Evolutionary conservation across 2,797 vertebrate species (phyloP).

Genomic region (Acanthiza pusilla): DNA sequence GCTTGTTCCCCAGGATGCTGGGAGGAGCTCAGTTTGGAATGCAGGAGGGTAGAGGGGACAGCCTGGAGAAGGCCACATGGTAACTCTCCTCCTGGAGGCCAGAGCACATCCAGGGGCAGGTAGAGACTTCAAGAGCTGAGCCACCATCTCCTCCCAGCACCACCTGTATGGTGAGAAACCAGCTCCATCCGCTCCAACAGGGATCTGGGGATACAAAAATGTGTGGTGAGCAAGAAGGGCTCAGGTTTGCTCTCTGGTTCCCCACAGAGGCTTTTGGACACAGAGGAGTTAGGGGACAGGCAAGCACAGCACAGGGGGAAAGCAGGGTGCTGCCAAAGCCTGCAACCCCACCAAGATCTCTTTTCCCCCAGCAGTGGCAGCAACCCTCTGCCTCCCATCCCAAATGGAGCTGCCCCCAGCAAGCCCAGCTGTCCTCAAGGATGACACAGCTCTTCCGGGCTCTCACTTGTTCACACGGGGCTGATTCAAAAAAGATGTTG

Average conservation of each 20-base stretch:
- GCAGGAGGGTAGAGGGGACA: background rate
- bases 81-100: background rate
- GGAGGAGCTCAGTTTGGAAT: background rate
- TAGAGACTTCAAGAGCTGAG: background rate
- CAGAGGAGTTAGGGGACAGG: background rate
- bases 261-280: background rate
- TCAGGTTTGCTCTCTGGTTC: background rate
- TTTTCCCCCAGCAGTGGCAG: background rate
- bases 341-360: background rate
- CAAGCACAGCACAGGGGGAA: background rate
- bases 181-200: background rate
- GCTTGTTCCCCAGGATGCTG: background rate
- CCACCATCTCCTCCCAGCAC: background rate
- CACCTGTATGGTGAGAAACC: background rate
- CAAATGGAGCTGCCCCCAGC: background rate
- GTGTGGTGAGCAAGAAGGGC: background rate
- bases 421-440: background rate
- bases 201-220: background rate
- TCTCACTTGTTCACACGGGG: background rate
- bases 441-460: fast-evolving
- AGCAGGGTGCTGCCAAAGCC: background rate
- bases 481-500: constrained; percentile 27
- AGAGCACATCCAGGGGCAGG: background rate
- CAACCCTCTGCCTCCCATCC: background rate
- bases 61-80: background rate